These are phyloP conservation scores for Opisthocomus hoazin DNA, from an alignment of 2,113 vertebrate species.

Conservation along the genomic window DNA sequence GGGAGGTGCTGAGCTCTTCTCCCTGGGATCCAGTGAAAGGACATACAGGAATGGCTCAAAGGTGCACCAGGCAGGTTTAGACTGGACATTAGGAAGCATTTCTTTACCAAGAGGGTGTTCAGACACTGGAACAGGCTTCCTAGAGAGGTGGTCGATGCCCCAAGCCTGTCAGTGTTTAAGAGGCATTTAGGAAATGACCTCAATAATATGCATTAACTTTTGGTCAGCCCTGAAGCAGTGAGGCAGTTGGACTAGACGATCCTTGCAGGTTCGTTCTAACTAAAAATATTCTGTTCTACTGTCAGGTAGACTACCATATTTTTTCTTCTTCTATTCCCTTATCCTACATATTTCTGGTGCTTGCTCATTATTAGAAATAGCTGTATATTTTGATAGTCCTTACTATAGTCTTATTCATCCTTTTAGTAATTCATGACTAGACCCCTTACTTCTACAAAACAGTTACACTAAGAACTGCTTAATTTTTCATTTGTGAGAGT, in stretches of 20 bases:
- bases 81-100: neutral
- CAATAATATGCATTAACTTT: neutral
- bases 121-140: neutral
- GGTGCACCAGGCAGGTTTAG: neutral
- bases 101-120: neutral
- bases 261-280: neutral
- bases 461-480: neutral
- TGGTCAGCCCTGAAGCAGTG: neutral
- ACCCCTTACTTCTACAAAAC: neutral
- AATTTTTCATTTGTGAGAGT: neutral
- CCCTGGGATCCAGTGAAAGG: neutral
- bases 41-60: neutral
- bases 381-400: neutral
- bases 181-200: neutral
- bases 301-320: neutral
- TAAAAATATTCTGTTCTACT: neutral
- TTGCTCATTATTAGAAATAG: neutral
- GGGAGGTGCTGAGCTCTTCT: neutral
- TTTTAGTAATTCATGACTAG: neutral
- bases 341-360: neutral
- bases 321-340: neutral
- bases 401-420: neutral
- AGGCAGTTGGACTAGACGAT: neutral
- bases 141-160: neutral
- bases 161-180: neutral